These are phyloP conservation scores for Nebria salina DNA, from an alignment of 2,888 invertebrate genomes.

Conservation along the genomic window DNA sequence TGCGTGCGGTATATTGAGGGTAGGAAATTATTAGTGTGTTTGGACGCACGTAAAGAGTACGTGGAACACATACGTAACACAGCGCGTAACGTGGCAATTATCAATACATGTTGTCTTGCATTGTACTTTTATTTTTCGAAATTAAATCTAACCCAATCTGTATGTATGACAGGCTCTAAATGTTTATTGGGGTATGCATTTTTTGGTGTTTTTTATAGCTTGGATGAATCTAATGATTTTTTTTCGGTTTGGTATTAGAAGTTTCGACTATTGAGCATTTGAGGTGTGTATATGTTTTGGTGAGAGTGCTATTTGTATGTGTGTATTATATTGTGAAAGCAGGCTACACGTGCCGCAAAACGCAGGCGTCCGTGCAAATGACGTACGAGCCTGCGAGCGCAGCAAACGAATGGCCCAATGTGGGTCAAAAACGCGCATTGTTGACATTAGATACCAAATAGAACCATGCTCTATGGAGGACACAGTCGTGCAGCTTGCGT, in stretches of 20 bases:
- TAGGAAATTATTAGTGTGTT: not conserved
- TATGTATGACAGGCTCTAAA: too few relatives aligned
- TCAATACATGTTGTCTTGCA: too few relatives aligned
- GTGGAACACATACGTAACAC: not conserved
- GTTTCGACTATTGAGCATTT: not conserved
- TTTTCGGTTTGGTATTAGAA: not conserved
- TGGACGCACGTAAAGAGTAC: not conserved
- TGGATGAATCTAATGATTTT: too few relatives aligned
- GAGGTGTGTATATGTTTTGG: not conserved
- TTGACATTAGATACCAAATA: not conserved
- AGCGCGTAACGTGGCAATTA: too few relatives aligned
- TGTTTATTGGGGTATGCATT: too few relatives aligned
- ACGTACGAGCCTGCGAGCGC: constrained; percentile 7
- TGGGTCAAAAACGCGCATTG: constrained; percentile 10
- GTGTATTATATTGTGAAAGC: constrained; percentile 22
- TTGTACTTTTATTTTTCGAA: too few relatives aligned
- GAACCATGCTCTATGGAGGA: not conserved
- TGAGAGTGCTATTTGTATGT: constrained; percentile 12
- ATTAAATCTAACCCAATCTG: too few relatives aligned
- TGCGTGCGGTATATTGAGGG: not conserved
- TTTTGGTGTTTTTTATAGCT: too few relatives aligned
- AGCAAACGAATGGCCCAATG: constrained; percentile 11
- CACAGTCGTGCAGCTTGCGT: not conserved
- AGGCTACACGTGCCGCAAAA: constrained; percentile 29
- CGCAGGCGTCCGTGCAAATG: constrained; percentile 9